Base-by-base conservation (phyloP, 2,797 vertebrate species). In the Cheirogaleus major region DNA sequence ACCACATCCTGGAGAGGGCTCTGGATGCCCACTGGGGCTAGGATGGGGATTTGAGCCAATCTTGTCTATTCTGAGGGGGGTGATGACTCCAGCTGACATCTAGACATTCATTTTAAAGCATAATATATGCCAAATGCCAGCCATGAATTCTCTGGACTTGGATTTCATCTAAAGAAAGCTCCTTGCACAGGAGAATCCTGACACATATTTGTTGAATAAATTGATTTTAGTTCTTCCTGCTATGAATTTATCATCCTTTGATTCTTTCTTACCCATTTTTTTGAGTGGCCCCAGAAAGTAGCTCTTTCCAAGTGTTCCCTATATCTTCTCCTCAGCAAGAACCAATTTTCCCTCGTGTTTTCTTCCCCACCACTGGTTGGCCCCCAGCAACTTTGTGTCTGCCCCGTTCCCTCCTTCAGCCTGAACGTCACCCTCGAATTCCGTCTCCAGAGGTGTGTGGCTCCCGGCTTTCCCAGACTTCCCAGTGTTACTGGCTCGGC, bases 251-350 rank as follows among this genome's bases (percentile, higher is more conserved):
- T 83, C 55, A 27, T 48, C 23, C 23, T 97, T 92, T 82, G 52
- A 72, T 93, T 25, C 52, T 96, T 15, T 75, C 45, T 72, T 20
- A 79, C 7, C 5, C 11, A 27, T 41, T 13, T 35, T 48, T 48
- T n/a, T 73, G 63, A 76, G 63, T 45, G 55, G 35, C 41, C 50
- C 90, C 14, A 84, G 32, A 79, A 63, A 50, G n/a, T 27, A 86
- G 63, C 35, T 73, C 41, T 94, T 82, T 92, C 85, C 35, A 22
- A 69, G 22, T 43, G 43, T 91, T 95, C 70, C 95, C n/a, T 78
- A 22, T n/a, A 72, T 63, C 10, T 12, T 78, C 50, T 86, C 41
- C 20, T 94, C 27, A 67, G 30, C 18, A 84, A 76, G 22, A 80
- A 65, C 61, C 50, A 14, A 52, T 85, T 84, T 89, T 43, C 27